phyloP scores from a whole-genome alignment of 2,797 vertebrate genomes.

The Potorous gilbertii region DNA sequence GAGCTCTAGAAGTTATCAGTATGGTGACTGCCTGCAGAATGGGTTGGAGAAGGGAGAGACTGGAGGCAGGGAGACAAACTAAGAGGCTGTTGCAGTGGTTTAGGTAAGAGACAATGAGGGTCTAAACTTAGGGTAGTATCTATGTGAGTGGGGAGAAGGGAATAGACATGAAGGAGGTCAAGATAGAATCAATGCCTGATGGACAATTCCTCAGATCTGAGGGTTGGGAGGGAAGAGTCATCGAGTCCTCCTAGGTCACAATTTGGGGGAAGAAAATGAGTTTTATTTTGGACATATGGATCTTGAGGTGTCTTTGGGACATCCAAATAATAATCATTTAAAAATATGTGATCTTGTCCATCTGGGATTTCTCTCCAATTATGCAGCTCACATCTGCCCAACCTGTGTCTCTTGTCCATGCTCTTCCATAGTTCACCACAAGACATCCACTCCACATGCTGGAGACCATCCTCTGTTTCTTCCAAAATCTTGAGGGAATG shows the following conservation, averaged over 20 bases:
- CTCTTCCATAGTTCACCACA: too few species aligned
- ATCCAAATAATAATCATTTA: too few species aligned
- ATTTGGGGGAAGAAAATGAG: background rate
- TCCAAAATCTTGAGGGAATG: background rate
- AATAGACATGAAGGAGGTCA: too few species aligned
- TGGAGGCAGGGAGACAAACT: too few species aligned
- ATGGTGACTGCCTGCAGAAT: background rate
- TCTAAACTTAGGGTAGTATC: background rate
- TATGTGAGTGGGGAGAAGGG: too few species aligned
- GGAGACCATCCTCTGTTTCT: background rate
- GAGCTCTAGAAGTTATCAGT: background rate
- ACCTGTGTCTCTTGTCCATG: too few species aligned
- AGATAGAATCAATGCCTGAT: background rate
- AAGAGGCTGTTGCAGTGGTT: too few species aligned
- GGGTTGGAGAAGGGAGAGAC: too few species aligned
- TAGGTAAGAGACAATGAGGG: background rate
- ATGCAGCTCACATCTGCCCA: background rate
- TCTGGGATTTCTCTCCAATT: background rate
- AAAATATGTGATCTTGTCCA: background rate
- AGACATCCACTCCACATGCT: too few species aligned
- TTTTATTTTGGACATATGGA: background rate
- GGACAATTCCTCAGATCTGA: background rate
- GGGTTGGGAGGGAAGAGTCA: too few species aligned
- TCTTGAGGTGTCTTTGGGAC: background rate
- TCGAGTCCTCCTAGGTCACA: too few species aligned